Base-by-base conservation (phyloP, 1,140 invertebrate species). In the Scaptodrosophila lebanonensis region DNA sequence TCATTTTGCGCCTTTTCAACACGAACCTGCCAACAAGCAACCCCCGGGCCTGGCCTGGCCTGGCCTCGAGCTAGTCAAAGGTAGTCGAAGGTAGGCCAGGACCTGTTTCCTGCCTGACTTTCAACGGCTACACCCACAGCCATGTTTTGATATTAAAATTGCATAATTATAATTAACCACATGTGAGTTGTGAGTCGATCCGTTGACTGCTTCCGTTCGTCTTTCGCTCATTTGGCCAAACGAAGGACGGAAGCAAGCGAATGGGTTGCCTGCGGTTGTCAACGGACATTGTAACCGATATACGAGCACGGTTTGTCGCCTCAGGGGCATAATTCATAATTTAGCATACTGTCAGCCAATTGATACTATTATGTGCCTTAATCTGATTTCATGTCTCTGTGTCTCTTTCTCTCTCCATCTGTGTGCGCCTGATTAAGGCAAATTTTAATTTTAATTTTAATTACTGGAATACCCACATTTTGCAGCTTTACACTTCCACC, bases 161-260 rank as follows among this genome's bases (percentile, higher is more conserved):
- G 83, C 66, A 69, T 84, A 85, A 85, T 85, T 85, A 85, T 83
- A 85, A 85, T 85, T 85, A 84, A 85, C 69, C 83, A 75, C 83
- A 83, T 84, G 75, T 84, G 79, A 60, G 60, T 59, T 60, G 22
- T 39, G 13, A 50, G 20, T 56, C 27, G 44, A 11, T 35, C 27
- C 32, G 35, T 66, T 66, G 53, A 59, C 56, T 52, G 65, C 70
- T 82, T 73, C 75, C 68, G 73, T 30, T 79, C 49, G 60, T 42
- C 69, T 45, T 50, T 33, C 44, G 47, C 33, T 51, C 40, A 38
- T 59, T 44, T 59, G 48, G 40, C 9, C 35, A 27, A 62, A 40
- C 43, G 51, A 62, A 54, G 43, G 20, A 25, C 49, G 50, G 44
- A 65, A 68, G 47, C 36, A 63, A 52, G 44, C 27, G 36, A 62